Evolutionary conservation across 53 echinoderm and acorn worm species (phyloP), one percentile per base, ranked within the genome.

Genomic region (Actinopyga echinites): DNA sequence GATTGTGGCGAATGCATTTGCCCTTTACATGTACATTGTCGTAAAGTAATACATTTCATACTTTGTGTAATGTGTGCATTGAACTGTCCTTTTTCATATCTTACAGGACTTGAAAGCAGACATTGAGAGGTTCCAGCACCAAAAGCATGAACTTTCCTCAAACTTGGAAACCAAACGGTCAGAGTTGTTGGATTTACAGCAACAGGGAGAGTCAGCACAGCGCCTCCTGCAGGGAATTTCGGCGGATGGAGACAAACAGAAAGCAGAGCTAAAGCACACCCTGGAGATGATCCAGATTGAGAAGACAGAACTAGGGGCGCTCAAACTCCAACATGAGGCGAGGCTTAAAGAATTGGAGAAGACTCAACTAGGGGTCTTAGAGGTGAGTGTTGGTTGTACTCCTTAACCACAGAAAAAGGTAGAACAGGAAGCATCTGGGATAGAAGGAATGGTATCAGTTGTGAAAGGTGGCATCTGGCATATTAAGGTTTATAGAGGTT

Each of bases 211-310:
- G 25, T 21, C 52, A 6, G 67, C 80, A 23, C 36, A 24, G 44
- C 22, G 81, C 24, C 35, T 60, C 21, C 81, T 80, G 12, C 86
- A 56, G 21, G 87, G 31, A 38, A 74, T 64, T 52, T 65, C 64
- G 0, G 82, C 89, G 37, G 78, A 86, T 29, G 92, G 88, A 26
- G 91, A 93, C 82, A 96, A 96, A 80, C 86, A 88, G 37, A 85
- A 84, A 49, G 80, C 93, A 6, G 97, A 96, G 65, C 79, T 96
- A 44, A 93, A 96, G 75, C 97, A 96, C 86, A 93, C 93, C 17
- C 79, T 92, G 79, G 97, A 96, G 87, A 91, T 96, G 93, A 80
- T 96, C 1, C 97, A 96, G 83, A 85, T 96, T 63, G 97, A 96
- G 86, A 96, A 92, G 87, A 96, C 93, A 2, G 97, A 96, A 75